Evolutionary conservation across 2,888 invertebrate genomes (phyloP).

Genomic region (Bhutanitis thaidina): DNA sequence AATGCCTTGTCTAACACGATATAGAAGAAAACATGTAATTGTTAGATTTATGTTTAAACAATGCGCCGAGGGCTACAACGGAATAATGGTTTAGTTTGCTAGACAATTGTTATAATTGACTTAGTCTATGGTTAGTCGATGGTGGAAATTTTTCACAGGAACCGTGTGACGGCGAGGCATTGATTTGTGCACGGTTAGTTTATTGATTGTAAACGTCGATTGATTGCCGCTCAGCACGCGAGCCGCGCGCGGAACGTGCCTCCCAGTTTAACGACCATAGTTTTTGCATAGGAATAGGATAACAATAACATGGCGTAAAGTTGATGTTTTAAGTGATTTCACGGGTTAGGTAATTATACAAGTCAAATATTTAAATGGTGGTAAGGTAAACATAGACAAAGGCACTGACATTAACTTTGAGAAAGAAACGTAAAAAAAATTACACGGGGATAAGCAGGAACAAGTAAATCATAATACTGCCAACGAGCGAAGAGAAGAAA

Average conservation of each 20-base stretch:
- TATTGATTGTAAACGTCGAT: constrained; percentile 69
- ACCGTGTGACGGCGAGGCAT: constrained; percentile 43
- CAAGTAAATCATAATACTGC: no score
- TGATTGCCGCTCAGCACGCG: constrained; percentile 61
- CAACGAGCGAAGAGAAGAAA: no score
- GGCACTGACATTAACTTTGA: no score
- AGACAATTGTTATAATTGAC: neutral
- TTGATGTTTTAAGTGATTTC: neutral
- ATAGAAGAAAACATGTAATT: no score
- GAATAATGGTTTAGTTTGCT: no score
- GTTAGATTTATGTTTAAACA: no score
- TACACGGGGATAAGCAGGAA: no score
- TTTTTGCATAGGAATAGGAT: constrained; percentile 9
- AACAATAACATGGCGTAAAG: neutral
- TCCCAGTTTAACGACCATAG: neutral
- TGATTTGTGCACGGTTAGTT: constrained; percentile 64
- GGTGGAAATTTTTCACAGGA: constrained; percentile 13
- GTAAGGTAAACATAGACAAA: no score
- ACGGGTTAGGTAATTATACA: neutral
- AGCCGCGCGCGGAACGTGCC: constrained; percentile 27
- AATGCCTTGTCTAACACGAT: no score
- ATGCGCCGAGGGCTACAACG: no score
- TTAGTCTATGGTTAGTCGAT: neutral
- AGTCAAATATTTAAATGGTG: no score
- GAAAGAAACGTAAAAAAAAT: no score